phyloP scores from a whole-genome alignment of 2,797 vertebrate species.

The Microhierax caerulescens region DNA sequence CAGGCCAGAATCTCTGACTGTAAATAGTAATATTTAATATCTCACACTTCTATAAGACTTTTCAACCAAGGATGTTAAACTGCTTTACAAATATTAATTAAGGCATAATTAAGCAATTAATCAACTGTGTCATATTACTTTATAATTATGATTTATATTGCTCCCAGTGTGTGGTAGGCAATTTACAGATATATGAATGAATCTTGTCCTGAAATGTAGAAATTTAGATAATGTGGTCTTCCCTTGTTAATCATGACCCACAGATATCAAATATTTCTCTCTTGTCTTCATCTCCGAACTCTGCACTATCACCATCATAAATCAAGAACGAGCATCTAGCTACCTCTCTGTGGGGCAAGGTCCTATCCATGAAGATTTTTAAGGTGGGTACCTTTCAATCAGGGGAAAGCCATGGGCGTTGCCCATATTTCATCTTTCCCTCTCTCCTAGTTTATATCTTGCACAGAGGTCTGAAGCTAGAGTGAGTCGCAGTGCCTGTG shows the following conservation, averaged over 20 bases:
- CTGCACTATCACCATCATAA: not conserved
- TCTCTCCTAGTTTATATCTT: not conserved
- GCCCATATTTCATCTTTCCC: not conserved
- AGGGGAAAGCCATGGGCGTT: not conserved
- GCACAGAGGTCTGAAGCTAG: not conserved
- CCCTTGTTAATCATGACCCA: conserved; percentile 21
- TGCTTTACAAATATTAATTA: conserved; percentile 72
- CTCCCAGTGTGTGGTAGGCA: conserved; percentile 47
- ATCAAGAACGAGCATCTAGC: not conserved
- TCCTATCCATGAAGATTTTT: not conserved
- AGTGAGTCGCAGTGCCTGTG: not conserved
- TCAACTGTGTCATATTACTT: conserved; percentile 67
- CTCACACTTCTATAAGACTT: conserved; percentile 12
- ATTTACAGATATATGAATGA: conserved; percentile 47
- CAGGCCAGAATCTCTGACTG: not conserved
- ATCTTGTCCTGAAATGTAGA: conserved; percentile 38
- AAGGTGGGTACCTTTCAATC: not conserved
- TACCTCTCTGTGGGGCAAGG: not conserved
- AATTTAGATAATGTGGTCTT: conserved; percentile 42
- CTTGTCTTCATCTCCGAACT: not conserved
- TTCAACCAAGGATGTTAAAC: conserved; percentile 57
- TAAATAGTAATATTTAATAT: conserved; percentile 53
- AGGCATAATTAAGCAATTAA: conserved; percentile 70
- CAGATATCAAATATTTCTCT: conserved; percentile 25
- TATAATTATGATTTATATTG: conserved; percentile 63